Base-by-base conservation (phyloP, 2,888 invertebrate species). In the Leptothorax acervorum region DNA sequence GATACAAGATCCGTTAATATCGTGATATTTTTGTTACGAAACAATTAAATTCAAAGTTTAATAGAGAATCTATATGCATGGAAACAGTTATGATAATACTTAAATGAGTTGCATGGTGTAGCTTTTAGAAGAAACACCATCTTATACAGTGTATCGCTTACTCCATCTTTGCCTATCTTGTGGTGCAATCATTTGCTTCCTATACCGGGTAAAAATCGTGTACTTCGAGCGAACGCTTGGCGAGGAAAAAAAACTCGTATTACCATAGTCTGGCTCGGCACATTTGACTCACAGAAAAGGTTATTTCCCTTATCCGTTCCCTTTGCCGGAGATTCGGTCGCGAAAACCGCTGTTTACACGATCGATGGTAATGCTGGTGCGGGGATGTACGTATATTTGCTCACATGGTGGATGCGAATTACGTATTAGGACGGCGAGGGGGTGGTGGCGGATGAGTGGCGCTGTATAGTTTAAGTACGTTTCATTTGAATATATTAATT, bases 401-500 rank as follows among this genome's bases (percentile, higher is more conserved):
- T 55, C 39, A 60, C 31, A 12, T 28, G 48, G 31, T 55, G 42
- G 55, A 78, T 62, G 74, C n/a, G 48, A 81, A 73, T 81, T 79
- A 79, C 60, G 28, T 79, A 60, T 79, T 73, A 60, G 35, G 28
- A 35, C 6, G 45, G 53, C 6, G 45, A 57, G 35, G 35, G 45
- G 39, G 18, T 57, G 73, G 62, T 65, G 74, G 70, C 65, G 63
- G 78, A 71, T 55, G 85, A 83, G 66, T 53, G 82, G 45, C 68
- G 71, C 57, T 73, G 73, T 87, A 85, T 86, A 75, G 82, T 90
- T 90, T 87, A 90, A 89, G 81, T 83, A 85, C 86, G 87, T 82
- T 73, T 75, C 85, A 88, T 89, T 89, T 90, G 90, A 90, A 89
- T 90, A 87, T 81, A 90, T 89, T 87, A 89, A 89, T 89, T 89